Evolutionary conservation across 1,140 invertebrate species (phyloP).

Genomic region (Brachionus manjavacas): DNA sequence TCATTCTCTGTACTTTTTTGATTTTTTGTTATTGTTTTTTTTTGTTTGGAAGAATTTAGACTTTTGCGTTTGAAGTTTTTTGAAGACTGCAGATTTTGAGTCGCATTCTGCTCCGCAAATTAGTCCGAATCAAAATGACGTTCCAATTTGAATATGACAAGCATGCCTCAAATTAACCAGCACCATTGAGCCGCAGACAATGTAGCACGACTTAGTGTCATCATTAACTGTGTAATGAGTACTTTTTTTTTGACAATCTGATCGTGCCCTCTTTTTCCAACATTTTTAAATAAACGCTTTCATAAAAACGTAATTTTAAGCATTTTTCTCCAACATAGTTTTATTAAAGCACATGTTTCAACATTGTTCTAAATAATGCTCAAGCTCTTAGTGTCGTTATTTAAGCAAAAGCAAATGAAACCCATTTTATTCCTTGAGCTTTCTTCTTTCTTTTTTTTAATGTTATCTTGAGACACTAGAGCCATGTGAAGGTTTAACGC

Average conservation of each 20-base stretch:
- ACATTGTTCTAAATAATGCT: neutral
- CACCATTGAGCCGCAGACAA: neutral
- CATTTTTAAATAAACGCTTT: neutral
- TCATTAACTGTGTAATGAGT: neutral
- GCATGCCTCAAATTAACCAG: neutral
- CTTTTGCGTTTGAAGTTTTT: conserved; percentile 3
- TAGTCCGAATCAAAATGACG: neutral
- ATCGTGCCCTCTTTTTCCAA: neutral
- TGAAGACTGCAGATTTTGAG: neutral
- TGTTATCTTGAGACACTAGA: no score
- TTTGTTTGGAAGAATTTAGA: neutral
- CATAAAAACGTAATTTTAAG: conserved; percentile 32
- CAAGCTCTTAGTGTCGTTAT: neutral
- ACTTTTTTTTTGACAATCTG: neutral
- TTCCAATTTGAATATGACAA: no score
- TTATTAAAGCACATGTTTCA: conserved; percentile 13
- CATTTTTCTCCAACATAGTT: neutral
- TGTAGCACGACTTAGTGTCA: no score
- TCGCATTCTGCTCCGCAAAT: neutral
- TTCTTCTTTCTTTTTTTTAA: no score
- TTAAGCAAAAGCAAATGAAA: neutral
- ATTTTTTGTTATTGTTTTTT: neutral
- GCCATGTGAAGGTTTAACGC: neutral
- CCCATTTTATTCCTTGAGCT: neutral
- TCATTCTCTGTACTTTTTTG: neutral